Evolutionary conservation across 2,113 vertebrate genomes (phyloP).

Genomic region (Barbus barbus): DNA sequence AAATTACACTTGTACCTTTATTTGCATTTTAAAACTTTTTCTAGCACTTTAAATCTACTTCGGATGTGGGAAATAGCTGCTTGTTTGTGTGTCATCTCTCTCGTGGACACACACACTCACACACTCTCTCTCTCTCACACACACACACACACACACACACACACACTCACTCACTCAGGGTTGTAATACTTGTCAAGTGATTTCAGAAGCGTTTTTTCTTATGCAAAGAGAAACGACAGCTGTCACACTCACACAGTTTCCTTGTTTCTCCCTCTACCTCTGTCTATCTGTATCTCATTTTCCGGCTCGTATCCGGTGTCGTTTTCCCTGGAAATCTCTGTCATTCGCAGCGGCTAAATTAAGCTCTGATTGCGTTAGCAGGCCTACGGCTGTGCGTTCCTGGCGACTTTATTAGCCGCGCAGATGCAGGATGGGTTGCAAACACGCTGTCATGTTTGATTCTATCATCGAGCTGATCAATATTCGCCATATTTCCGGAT

Average conservation of each 20-base stretch:
- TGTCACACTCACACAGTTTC: background rate
- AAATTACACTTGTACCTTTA: slow-evolving; percentile 11
- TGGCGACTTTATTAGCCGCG: background rate
- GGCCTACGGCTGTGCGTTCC: background rate
- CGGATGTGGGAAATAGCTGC: background rate
- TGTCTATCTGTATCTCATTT: slow-evolving; percentile 11
- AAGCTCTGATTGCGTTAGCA: slow-evolving; percentile 27
- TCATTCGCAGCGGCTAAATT: slow-evolving; percentile 4
- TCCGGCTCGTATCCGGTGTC: slow-evolving; percentile 9
- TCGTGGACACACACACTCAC: background rate
- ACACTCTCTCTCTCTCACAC: background rate
- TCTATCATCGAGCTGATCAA: slow-evolving; percentile 5
- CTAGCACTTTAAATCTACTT: slow-evolving; percentile 18
- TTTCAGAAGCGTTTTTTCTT: slow-evolving; percentile 23
- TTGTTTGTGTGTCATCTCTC: slow-evolving; percentile 5
- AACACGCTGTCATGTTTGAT: slow-evolving; percentile 32
- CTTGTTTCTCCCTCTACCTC: background rate
- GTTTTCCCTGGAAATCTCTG: slow-evolving; percentile 33
- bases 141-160: background rate
- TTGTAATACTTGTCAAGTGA: slow-evolving; percentile 11
- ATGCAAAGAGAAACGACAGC: slow-evolving; percentile 7
- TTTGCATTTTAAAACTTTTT: slow-evolving; percentile 19
- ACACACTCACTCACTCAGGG: too few species aligned
- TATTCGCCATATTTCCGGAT: background rate
- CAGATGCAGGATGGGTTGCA: background rate